Evolutionary conservation across 2,113 vertebrate genomes (phyloP).

Genomic region (Diadophis punctatus): DNA sequence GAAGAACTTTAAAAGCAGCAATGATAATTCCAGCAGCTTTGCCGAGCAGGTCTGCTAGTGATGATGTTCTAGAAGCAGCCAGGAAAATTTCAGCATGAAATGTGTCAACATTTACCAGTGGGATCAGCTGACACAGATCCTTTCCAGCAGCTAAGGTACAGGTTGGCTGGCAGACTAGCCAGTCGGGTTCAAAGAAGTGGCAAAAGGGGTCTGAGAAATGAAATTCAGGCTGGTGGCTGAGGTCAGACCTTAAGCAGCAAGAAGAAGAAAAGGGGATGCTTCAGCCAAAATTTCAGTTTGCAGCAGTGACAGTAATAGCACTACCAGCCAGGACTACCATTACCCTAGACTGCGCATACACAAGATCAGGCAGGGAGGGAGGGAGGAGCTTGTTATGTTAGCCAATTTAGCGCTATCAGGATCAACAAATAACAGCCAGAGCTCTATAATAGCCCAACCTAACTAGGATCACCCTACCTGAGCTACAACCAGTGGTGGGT

Average conservation of each 20-base stretch:
- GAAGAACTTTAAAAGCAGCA: background rate
- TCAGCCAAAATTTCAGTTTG: background rate
- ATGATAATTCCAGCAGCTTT: background rate
- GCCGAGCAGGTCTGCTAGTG: background rate
- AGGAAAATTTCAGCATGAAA: background rate
- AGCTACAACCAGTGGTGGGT: no score
- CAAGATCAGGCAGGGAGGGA: background rate
- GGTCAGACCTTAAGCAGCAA: background rate
- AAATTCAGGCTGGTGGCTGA: background rate
- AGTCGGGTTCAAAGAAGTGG: background rate
- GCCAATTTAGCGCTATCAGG: background rate
- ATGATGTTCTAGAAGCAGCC: background rate
- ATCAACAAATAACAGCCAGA: background rate
- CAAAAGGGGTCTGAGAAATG: background rate
- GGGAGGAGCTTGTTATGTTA: background rate
- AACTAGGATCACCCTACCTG: background rate
- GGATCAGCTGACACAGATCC: background rate
- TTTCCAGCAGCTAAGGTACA: background rate
- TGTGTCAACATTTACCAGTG: background rate
- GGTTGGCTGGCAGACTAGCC: background rate
- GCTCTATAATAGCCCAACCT: background rate
- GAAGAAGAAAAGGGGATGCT: background rate
- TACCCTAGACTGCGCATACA: background rate
- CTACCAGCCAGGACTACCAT: background rate
- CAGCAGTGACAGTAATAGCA: background rate